Evolutionary conservation across 2,113 vertebrate genomes (phyloP).

Genomic region (Pelvicachromis taeniatus): DNA sequence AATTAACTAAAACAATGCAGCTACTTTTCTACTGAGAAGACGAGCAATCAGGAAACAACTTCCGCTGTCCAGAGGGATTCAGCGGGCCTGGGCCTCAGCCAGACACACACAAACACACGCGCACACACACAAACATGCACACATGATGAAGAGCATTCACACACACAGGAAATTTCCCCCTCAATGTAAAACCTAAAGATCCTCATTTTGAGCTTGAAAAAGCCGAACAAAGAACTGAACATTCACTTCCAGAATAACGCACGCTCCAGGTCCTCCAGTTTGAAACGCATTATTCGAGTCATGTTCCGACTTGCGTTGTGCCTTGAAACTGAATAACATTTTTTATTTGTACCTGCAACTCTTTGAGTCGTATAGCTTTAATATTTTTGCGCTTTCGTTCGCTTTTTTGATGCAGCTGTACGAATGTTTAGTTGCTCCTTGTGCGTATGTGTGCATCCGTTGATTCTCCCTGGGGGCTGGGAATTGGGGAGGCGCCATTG

Average conservation of each 20-base stretch:
- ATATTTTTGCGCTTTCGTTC: not conserved
- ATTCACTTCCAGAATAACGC: not conserved
- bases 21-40: slow-evolving; percentile 38
- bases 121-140: not conserved
- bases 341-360: not conserved
- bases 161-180: not conserved
- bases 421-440: not conserved
- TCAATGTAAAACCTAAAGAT: not conserved
- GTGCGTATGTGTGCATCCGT: not conserved
- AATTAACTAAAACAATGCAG: slow-evolving; percentile 52
- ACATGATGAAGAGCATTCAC: not conserved
- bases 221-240: not conserved
- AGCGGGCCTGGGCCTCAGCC: not conserved
- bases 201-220: not conserved
- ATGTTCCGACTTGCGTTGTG: not conserved
- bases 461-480: slow-evolving; percentile 2
- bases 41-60: slow-evolving; percentile 45
- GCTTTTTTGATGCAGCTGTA: not conserved
- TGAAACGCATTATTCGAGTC: not conserved
- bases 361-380: not conserved
- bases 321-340: not conserved
- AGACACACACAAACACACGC: not conserved
- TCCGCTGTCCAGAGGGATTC: slow-evolving; percentile 25
- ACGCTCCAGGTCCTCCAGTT: not conserved
- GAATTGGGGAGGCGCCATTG: slow-evolving; percentile 12